Conservation (phyloP, 2,888 invertebrate genomes). For the Drosophila bunnanda region DNA sequence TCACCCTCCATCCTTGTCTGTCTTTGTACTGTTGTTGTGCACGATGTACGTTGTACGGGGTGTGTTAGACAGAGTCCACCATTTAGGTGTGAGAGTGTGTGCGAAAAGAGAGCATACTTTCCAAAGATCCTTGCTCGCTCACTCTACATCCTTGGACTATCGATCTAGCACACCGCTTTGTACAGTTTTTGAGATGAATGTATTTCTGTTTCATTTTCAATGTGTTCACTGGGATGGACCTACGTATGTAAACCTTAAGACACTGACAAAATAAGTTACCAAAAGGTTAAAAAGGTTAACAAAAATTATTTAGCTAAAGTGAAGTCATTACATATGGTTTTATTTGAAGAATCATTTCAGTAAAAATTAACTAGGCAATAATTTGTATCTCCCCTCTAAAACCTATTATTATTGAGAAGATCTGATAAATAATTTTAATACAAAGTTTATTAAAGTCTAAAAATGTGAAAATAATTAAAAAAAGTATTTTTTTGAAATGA, state of each 20-base stretch:
- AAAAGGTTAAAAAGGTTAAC: too few relatives aligned
- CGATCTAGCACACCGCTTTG: conserved; percentile 19
- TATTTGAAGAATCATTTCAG: too few relatives aligned
- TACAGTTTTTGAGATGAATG: conserved; percentile 43
- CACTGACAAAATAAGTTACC: background rate
- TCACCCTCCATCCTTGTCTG: conserved; percentile 21
- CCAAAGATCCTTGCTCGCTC: background rate
- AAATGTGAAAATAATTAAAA: too few relatives aligned
- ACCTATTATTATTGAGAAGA: too few relatives aligned
- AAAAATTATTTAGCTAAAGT: too few relatives aligned
- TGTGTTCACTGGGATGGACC: conserved; percentile 21
- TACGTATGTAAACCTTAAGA: too few relatives aligned
- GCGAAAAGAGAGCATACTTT: conserved; percentile 2
- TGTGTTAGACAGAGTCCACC: conserved; percentile 17
- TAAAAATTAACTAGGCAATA: too few relatives aligned
- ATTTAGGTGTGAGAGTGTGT: background rate
- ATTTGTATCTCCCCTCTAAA: too few relatives aligned
- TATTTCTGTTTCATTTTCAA: conserved; percentile 29
- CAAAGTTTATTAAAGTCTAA: too few relatives aligned
- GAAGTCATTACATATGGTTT: too few relatives aligned
- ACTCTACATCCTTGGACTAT: background rate
- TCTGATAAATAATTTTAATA: too few relatives aligned
- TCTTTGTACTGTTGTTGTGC: conserved; percentile 44
- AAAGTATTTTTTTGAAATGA: too few relatives aligned
- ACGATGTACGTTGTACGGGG: conserved; percentile 39